Conservation (phyloP, 2,113 vertebrate species). For the Synodontis membranacea region DNA sequence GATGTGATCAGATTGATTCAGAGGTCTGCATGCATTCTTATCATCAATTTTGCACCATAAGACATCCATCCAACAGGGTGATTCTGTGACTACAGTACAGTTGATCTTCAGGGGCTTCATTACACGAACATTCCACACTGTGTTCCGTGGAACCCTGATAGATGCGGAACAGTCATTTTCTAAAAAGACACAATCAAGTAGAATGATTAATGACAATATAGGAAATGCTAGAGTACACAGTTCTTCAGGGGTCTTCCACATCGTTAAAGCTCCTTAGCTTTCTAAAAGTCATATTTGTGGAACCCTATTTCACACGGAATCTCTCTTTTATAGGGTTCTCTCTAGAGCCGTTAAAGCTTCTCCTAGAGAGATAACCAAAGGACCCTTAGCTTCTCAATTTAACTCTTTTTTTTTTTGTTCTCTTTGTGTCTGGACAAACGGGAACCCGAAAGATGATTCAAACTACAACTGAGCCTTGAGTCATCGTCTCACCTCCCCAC, state of each 20-base stretch:
- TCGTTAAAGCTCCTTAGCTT: not conserved
- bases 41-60: slow-evolving; percentile 57
- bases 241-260: not conserved
- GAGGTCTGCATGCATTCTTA: rapidly evolving
- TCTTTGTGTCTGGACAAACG: not conserved
- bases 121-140: slow-evolving; percentile 5
- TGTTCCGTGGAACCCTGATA: slow-evolving; percentile 45
- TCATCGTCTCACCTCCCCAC: not conserved
- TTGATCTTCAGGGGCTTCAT: slow-evolving; percentile 39
- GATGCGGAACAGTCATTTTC: not conserved
- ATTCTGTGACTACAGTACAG: slow-evolving; percentile 50
- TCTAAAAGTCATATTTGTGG: not conserved
- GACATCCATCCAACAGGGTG: not conserved
- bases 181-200: not conserved
- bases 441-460: not conserved
- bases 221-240: not conserved
- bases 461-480: not conserved
- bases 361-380: not conserved
- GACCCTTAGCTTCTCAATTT: not conserved
- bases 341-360: not conserved
- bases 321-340: not conserved
- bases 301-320: not conserved
- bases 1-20: slow-evolving; percentile 27
- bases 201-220: not conserved
- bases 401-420: not conserved